These are phyloP conservation scores for Otolemur garnettii DNA, from an alignment of 2,113 vertebrate species.

Conservation along the genomic window DNA sequence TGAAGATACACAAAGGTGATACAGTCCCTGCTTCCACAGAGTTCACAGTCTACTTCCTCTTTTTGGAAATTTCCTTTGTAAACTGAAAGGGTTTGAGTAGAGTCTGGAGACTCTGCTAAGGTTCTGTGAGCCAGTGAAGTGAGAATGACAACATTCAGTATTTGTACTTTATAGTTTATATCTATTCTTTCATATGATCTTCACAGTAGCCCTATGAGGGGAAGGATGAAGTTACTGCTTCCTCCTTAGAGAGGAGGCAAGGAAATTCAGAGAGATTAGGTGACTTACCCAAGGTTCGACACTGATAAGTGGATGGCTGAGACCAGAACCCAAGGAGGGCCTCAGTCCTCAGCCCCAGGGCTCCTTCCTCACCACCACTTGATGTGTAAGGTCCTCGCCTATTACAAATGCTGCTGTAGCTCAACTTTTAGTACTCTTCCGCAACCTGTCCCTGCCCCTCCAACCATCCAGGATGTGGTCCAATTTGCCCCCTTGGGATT, in stretches of 20 bases:
- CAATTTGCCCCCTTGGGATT: background rate
- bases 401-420: background rate
- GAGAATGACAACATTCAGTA: background rate
- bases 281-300: background rate
- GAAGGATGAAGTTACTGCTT: background rate
- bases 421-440: background rate
- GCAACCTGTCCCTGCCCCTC: constrained; percentile 35
- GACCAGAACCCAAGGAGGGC: background rate
- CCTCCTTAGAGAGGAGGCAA: background rate
- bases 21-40: background rate
- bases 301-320: background rate
- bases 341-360: background rate
- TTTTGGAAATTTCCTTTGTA: background rate
- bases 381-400: background rate
- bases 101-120: background rate
- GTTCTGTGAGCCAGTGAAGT: background rate
- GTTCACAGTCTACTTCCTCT: constrained; percentile 21
- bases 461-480: background rate
- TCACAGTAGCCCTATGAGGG: background rate
- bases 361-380: constrained; percentile 23
- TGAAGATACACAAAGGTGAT: background rate
- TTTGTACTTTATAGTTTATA: background rate
- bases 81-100: background rate
- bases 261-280: background rate
- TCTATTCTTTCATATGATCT: background rate